A percentile compares a stretch with the other conserved stretches of the same genome.
phyloP scores from a whole-genome alignment of 2,113 vertebrate genomes.

The Platanista minor region DNA sequence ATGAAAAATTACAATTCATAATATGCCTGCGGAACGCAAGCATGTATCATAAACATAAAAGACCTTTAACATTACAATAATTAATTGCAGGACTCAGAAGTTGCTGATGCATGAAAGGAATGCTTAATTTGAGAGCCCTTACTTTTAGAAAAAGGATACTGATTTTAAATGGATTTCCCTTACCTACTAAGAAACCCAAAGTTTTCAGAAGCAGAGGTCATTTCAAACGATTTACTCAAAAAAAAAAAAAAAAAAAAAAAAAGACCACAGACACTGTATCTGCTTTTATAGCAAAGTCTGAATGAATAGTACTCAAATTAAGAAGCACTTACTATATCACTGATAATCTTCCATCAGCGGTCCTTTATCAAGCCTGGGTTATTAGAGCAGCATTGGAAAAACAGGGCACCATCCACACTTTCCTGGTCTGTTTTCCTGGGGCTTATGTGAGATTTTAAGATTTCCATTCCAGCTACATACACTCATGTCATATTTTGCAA shows the following conservation, averaged over 20 bases:
- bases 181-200: neutral
- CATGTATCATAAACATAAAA: constrained; percentile 60
- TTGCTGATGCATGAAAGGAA: constrained; percentile 53
- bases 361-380: neutral
- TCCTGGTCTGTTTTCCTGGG: neutral
- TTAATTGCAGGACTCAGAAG: constrained; percentile 62
- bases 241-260: neutral
- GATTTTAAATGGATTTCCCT: constrained; percentile 33
- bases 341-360: neutral
- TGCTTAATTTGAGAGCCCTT: constrained; percentile 36
- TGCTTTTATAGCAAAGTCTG: constrained; percentile 15
- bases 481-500: neutral
- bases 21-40: constrained; percentile 12
- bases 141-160: constrained; percentile 17
- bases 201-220: constrained; percentile 31
- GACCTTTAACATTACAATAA: constrained; percentile 68
- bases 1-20: constrained; percentile 70
- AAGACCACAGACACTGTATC: neutral
- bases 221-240: constrained; percentile 32
- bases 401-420: neutral
- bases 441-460: neutral
- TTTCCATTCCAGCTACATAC: neutral
- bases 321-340: neutral
- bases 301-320: neutral
- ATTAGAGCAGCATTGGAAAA: neutral